These are phyloP conservation scores for Tautogolabrus adspersus DNA, from an alignment of 2,113 vertebrate genomes.

Conservation along the genomic window DNA sequence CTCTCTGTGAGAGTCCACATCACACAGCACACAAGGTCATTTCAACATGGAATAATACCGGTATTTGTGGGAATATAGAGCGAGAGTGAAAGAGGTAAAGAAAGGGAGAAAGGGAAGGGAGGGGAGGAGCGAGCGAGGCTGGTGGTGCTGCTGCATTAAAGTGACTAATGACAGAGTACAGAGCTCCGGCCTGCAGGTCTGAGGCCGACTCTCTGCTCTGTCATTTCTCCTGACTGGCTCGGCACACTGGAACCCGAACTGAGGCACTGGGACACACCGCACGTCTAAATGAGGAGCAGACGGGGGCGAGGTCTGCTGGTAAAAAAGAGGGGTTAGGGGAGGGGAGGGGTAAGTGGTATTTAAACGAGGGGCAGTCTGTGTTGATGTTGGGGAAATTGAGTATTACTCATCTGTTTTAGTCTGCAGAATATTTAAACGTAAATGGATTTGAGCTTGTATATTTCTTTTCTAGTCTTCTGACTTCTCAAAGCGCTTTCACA, in stretches of 20 bases:
- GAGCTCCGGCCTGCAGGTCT: slow-evolving; percentile 72
- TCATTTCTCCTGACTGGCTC: slow-evolving; percentile 72
- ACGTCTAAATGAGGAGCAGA: slow-evolving; percentile 67
- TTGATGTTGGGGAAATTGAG: neutral
- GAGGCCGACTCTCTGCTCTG: slow-evolving; percentile 74
- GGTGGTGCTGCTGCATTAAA: slow-evolving; percentile 70
- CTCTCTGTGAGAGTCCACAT: slow-evolving; percentile 47
- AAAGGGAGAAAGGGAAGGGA: slow-evolving; percentile 20
- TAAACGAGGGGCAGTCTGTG: slow-evolving; percentile 47
- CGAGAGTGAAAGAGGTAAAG: slow-evolving; percentile 65
- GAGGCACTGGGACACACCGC: slow-evolving; percentile 57
- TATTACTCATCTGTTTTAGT: neutral
- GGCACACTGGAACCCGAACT: slow-evolving; percentile 73
- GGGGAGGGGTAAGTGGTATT: slow-evolving; percentile 5
- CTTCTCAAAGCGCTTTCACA: no score
- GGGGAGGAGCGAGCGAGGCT: slow-evolving; percentile 49
- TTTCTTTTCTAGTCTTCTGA: no score
- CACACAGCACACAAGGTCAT: slow-evolving; percentile 45
- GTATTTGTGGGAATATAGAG: slow-evolving; percentile 59
- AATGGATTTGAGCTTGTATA: no score
- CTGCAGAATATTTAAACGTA: no score
- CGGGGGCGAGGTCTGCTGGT: slow-evolving; percentile 4
- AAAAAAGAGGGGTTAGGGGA: neutral
- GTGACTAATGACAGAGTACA: slow-evolving; percentile 81
- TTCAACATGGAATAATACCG: slow-evolving; percentile 48